Percentiles rank a stretch among this genome's conserved stretches.
These are phyloP conservation scores for Notospermus geniculatus DNA, from an alignment of 1,140 invertebrate genomes.

Conservation along the genomic window DNA sequence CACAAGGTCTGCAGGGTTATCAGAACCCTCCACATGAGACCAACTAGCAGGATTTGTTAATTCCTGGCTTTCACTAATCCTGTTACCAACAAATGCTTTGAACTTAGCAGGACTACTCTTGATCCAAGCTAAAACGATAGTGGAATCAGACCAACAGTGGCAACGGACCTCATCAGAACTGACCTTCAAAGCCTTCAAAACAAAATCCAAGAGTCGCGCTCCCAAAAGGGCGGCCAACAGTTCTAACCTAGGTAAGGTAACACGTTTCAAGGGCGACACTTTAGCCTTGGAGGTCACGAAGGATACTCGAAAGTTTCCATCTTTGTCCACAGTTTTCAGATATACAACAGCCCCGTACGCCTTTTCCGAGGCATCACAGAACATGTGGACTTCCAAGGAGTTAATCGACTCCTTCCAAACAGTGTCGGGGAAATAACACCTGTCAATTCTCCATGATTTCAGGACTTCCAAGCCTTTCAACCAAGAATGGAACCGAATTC, in stretches of 20 bases:
- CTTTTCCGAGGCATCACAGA: background rate
- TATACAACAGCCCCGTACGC: slow-evolving; percentile 1
- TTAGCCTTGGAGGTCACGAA: background rate
- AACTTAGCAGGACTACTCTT: too few relatives aligned
- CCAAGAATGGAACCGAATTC: background rate
- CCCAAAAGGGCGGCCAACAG: background rate
- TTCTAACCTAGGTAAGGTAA: slow-evolving; percentile 8
- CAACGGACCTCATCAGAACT: too few relatives aligned
- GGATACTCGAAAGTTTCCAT: background rate
- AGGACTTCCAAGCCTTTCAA: background rate
- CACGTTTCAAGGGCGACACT: background rate
- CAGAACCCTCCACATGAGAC: too few relatives aligned
- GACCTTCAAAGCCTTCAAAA: background rate
- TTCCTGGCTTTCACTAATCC: too few relatives aligned
- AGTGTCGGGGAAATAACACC: background rate
- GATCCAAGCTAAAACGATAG: too few relatives aligned
- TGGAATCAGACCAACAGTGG: too few relatives aligned
- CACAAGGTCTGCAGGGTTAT: too few relatives aligned
- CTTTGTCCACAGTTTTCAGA: background rate
- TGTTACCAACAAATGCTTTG: too few relatives aligned
- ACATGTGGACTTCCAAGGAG: background rate
- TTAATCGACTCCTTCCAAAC: background rate
- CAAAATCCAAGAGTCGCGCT: background rate
- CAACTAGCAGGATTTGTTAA: too few relatives aligned
- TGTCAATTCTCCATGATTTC: background rate